Evolutionary conservation across 2,888 invertebrate species (phyloP), one percentile per base, ranked within the genome.

Genomic region (Hartigia nigra): DNA sequence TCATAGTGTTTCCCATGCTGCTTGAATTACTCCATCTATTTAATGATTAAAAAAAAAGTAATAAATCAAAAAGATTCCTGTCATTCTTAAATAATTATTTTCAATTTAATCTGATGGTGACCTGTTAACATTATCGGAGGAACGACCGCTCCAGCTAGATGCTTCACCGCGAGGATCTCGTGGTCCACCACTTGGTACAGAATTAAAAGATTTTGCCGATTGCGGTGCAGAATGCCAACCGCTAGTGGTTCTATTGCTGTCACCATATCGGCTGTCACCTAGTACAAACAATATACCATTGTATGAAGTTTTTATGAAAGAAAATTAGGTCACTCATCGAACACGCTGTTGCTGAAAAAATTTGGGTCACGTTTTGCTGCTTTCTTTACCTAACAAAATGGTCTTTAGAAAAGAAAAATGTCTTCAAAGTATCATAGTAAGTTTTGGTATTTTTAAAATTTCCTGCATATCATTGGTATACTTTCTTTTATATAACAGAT

Each of bases 191-290:
- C 89, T 89, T 32, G 88, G 87, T 31, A 90, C 90, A 1, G 91
- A 90, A 82, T 91, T 91, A 81, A 91, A 91, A 0, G 91, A 89
- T 83, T 90, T 90, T 4, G 89, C 85, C 2, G 91, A 90, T 14
- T 88, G 89, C 37, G 90, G 90, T 78, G 91, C 91, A 1, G 91
- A 90, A 78, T 91, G 91, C 91, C 91, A 91, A 81, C 90, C 88
- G 76, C 90, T 88, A 14, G 91, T 86, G 74, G 89, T 88, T 81
- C 91, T 86, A 84, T 87, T 91, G 82, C 89, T 90, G 74, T 91
- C 91, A 74, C 89, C 88, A 79, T 91, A 91, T 80, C 91, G 91
- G 82, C 88, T 88, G 78, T 91, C 91, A 81, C 91, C 91, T 91
- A 74, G 69, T 34, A 75, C 75, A 31, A 70, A 31, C 31, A 75